Evolutionary conservation across 2,888 invertebrate species (phyloP), one percentile per base, ranked within the genome.

Genomic region (Pheosia gnoma): DNA sequence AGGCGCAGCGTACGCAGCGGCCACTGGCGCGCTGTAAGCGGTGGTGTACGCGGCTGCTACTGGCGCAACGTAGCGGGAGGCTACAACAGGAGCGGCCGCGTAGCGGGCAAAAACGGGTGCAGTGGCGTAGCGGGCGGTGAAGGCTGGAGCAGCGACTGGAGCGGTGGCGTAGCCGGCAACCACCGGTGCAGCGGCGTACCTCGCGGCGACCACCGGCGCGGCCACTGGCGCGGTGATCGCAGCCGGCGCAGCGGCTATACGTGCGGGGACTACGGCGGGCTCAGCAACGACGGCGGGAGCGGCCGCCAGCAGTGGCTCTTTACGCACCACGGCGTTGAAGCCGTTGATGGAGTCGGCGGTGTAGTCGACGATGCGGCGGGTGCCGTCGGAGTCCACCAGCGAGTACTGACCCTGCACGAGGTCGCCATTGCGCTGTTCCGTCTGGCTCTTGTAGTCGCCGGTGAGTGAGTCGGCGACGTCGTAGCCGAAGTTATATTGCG

Each of bases 401-500:
- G 89, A 88, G 78, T 91, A 91, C 37, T 81, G 81, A 57, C 90
- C 90, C 65, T 84, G 85, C 6, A 94, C 94, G 13, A 94, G 76
- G 65, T 94, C 94, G 57, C 94, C 94, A 67, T 94, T 87, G 67
- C 94, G 87, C 61, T 91, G 87, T 77, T 94, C 94, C 59, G 82
- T 81, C 71, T 88, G 90, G 65, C 84, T 87, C 79, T 91, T 91
- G 81, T 85, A 88, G 71, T 90, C 90, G 3, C 90, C 90, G 63
- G 90, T 89, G 59, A 89, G 79, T 0, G 87, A 82, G 67, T 90
- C 90, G 1, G 87, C 86, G 38, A 91, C 90, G 61, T 85, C 82
- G 69, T 91, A 90, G 59, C 88, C 90, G 66, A 86, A 90, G 62
- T 83, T 78, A 84, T 95, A 95, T 78, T 94, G 94, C 0, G 95